Percentiles rank a stretch among this genome's conserved stretches.
Evolutionary conservation across 2,797 vertebrate species (phyloP).

Genomic region (Acanthopagrus latus): DNA sequence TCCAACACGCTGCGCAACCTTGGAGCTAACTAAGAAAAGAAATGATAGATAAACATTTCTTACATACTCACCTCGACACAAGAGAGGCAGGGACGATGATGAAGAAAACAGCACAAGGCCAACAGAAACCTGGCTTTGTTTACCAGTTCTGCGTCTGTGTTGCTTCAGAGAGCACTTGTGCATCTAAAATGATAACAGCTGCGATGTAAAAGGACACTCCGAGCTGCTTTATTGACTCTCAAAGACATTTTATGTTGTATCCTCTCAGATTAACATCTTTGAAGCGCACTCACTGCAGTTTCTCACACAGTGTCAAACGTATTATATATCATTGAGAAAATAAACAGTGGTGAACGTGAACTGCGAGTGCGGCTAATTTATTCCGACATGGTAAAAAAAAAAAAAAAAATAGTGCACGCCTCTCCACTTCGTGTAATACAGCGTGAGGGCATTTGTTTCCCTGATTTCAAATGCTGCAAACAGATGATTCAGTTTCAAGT

Average conservation of each 20-base stretch:
- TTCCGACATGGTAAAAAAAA: not conserved
- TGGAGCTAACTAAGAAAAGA: not conserved
- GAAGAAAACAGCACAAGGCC: conserved; percentile 1
- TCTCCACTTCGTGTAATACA: conserved; percentile 3
- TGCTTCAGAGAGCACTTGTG: conserved; percentile 18
- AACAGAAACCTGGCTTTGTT: conserved; percentile 1
- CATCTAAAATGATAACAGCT: conserved; percentile 10
- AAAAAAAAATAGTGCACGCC: not conserved
- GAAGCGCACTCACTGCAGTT: not conserved
- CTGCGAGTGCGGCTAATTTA: conserved; percentile 2
- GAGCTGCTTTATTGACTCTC: conserved; percentile 36
- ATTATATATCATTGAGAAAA: conserved; percentile 3
- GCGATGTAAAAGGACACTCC: conserved; percentile 26
- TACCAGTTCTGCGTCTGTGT: conserved; percentile 14
- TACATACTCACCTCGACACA: not conserved
- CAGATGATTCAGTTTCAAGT: conserved; percentile 7
- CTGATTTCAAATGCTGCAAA: not conserved
- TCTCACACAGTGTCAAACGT: not conserved
- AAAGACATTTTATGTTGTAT: not conserved
- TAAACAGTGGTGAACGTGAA: conserved; percentile 12
- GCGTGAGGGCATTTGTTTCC: conserved; percentile 2
- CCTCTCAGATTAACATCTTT: conserved; percentile 8
- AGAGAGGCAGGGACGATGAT: conserved; percentile 4
- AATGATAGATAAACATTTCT: not conserved
- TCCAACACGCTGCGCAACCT: not conserved